These are phyloP conservation scores for Emberiza fucata DNA, from an alignment of 2,113 vertebrate species.

Conservation along the genomic window DNA sequence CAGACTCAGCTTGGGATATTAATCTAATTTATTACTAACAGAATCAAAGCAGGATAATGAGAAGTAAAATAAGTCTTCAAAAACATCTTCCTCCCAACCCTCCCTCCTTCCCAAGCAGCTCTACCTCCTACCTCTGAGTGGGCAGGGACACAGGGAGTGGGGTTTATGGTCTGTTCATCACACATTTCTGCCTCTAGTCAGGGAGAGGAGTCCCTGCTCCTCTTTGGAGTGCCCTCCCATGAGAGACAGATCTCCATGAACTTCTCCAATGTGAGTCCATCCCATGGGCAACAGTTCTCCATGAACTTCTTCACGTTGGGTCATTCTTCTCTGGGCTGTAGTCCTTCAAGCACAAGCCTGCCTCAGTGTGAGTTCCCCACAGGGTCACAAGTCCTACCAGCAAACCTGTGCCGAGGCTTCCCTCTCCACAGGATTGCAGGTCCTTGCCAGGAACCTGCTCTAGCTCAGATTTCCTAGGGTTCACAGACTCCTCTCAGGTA, in stretches of 20 bases:
- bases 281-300: background rate
- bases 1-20: background rate
- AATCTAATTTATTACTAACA: background rate
- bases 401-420: background rate
- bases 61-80: background rate
- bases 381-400: background rate
- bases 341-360: background rate
- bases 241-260: fast-evolving
- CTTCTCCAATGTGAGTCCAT: too few relatives aligned
- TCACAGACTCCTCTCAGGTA: background rate
- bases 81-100: background rate
- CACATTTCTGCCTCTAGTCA: background rate
- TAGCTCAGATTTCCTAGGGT: too few relatives aligned
- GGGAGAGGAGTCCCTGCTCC: background rate
- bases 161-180: background rate
- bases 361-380: background rate
- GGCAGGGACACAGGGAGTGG: too few relatives aligned
- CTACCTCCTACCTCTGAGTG: fast-evolving
- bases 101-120: background rate
- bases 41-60: background rate
- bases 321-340: background rate
- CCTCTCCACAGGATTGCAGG: background rate
- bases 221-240: background rate
- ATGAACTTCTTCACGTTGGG: background rate
- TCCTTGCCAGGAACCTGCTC: background rate